Evolutionary conservation across 37 sponge, comb jelly and placozoan species (phyloP), one percentile per base, ranked within the genome.

Genomic region (Diacarnus erythraeanus): DNA sequence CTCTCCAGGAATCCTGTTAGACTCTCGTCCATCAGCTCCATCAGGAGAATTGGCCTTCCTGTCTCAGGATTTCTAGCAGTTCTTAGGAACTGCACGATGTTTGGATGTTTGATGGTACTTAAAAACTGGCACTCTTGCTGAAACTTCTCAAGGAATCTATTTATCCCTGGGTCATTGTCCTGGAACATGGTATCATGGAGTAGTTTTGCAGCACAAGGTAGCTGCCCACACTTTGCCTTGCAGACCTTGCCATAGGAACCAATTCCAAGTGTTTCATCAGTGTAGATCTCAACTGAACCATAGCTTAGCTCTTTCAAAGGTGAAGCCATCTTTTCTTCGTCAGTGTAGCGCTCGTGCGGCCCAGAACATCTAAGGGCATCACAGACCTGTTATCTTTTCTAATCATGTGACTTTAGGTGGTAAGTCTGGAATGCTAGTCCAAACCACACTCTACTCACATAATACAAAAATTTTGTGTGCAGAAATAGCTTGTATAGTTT

Each of bases 271-370:
- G 33, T 30, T 34, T 26, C 27, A 30, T 65, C 31, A 10, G 33
- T 30, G 66, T 30, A 65, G 34, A 65, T 65, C 15, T 30, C 66
- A 39, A 83, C 29, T 31, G 75, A 59, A 12, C 76, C 69, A 41
- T 83, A 47, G 51, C 51, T 47, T 12, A 47, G 12, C 51, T 47
- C 51, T 47, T 47, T 47, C 6, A 47, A 47, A 6, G 6, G 51
- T 47, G 51, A 47, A 47, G 51, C 51, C 51, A 47, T 47, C 12
- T 6, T 47, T 47, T n/a, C n/a, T n/a, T n/a, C n/a, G n/a, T 56
- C 15, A 20, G n/a, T 65, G 12, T 12, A 25, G 67, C 12, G n/a
- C 10, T 65, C 67, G 25, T 12, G n/a, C n/a, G n/a, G n/a, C n/a
- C n/a, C n/a, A n/a, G n/a, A n/a, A n/a, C n/a, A n/a, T n/a, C n/a